Evolutionary conservation across 2,113 vertebrate species (phyloP).

Genomic region (Nannospalax galili): DNA sequence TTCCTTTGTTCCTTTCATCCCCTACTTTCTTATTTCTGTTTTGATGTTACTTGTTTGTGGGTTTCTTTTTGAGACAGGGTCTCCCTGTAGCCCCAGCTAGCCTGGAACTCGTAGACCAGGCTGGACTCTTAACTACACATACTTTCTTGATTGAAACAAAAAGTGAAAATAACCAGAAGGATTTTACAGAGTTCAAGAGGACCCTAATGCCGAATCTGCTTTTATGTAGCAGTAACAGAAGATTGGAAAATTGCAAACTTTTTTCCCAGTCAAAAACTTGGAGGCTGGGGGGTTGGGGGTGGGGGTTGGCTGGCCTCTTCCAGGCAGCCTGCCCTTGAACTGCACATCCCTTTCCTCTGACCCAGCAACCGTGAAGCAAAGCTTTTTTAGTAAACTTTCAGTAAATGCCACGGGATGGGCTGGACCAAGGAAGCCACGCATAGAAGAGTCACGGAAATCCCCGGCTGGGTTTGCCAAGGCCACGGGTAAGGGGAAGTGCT

Average conservation of each 20-base stretch:
- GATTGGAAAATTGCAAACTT: neutral
- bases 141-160: conserved; percentile 22
- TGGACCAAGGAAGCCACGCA: conserved; percentile 27
- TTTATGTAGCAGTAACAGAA: neutral
- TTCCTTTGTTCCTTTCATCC: neutral
- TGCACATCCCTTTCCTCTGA: neutral
- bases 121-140: neutral
- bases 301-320: neutral
- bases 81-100: too few relatives aligned
- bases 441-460: conserved; percentile 67
- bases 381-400: conserved; percentile 65
- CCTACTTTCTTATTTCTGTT: neutral
- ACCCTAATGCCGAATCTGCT: neutral
- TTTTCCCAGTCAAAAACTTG: neutral
- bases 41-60: too few relatives aligned
- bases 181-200: neutral
- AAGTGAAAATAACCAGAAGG: conserved; percentile 22
- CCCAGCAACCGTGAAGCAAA: neutral
- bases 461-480: conserved; percentile 40
- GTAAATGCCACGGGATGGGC: conserved; percentile 41
- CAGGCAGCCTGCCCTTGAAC: neutral
- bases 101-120: too few relatives aligned
- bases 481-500: conserved; percentile 53
- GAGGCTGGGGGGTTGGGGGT: neutral
- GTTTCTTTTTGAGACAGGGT: too few relatives aligned